These are phyloP conservation scores for Anthonomus grandis DNA, from an alignment of 1,140 invertebrate genomes.

Conservation along the genomic window DNA sequence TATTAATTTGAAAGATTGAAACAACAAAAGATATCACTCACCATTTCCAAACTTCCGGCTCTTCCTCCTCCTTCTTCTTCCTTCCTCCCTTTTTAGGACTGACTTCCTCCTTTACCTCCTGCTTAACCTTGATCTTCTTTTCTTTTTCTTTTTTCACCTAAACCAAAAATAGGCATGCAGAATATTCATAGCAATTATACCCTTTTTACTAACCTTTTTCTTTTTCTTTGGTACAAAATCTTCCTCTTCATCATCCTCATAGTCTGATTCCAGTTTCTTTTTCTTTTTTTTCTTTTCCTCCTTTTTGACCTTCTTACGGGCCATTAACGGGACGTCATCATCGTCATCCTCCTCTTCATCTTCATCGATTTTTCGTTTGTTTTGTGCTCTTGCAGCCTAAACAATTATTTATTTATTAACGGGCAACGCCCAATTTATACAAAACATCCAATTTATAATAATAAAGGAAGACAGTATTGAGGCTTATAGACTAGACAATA, in stretches of 20 bases:
- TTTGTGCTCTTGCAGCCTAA: slow-evolving; percentile 27
- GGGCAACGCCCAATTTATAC: too few relatives aligned
- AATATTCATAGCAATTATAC: neutral
- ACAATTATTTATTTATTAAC: too few relatives aligned
- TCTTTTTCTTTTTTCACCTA: slow-evolving; percentile 35
- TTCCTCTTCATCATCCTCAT: slow-evolving; percentile 61
- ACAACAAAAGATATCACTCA: slow-evolving; percentile 49
- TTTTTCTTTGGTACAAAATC: slow-evolving; percentile 57
- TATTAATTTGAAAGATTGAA: too few relatives aligned
- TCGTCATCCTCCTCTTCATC: slow-evolving; percentile 59
- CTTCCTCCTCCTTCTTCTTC: slow-evolving; percentile 79
- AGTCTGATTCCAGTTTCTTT: slow-evolving; percentile 56
- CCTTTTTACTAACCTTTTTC: slow-evolving; percentile 52
- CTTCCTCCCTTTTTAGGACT: slow-evolving; percentile 55
- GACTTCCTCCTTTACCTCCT: slow-evolving; percentile 49
- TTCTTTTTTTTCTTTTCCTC: slow-evolving; percentile 61
- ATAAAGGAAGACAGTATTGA: too few relatives aligned
- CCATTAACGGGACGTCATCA: slow-evolving; percentile 64
- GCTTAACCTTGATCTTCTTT: slow-evolving; percentile 44
- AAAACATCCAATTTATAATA: too few relatives aligned
- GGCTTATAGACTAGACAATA: neutral
- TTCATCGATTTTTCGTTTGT: slow-evolving; percentile 52
- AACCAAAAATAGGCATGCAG: neutral
- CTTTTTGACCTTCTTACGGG: slow-evolving; percentile 69
- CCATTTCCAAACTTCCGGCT: slow-evolving; percentile 92